These are phyloP conservation scores for Microtus pennsylvanicus DNA, from an alignment of 2,113 vertebrate species.

Conservation along the genomic window DNA sequence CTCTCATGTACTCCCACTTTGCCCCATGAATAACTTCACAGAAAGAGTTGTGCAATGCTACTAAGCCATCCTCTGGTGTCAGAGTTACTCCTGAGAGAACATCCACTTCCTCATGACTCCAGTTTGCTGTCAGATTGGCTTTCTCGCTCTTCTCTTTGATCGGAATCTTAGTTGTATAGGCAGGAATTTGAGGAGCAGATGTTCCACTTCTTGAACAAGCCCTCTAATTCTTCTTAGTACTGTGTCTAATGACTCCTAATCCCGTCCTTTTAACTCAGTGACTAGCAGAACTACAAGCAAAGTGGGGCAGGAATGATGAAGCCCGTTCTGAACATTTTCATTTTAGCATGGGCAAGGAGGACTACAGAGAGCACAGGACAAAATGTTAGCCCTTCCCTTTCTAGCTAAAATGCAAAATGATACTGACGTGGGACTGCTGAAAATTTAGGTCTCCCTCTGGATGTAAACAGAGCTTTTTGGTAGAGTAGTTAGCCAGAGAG, in stretches of 20 bases:
- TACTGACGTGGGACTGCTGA: background rate
- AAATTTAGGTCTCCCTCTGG: constrained; percentile 24
- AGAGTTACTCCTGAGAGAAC: constrained; percentile 66
- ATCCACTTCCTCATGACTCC: constrained; percentile 75
- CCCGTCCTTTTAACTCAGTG: constrained; percentile 79
- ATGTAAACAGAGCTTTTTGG: constrained; percentile 9
- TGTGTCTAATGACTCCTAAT: constrained; percentile 78
- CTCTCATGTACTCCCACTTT: constrained; percentile 23
- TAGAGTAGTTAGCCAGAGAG: background rate
- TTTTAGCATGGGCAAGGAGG: constrained; percentile 80
- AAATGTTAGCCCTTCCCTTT: background rate
- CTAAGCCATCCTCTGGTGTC: constrained; percentile 74
- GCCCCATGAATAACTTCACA: constrained; percentile 75
- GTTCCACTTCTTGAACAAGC: constrained; percentile 67
- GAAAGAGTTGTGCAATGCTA: constrained; percentile 74
- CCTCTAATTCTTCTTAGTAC: constrained; percentile 77
- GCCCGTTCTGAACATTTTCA: constrained; percentile 81
- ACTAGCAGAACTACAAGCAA: constrained; percentile 84
- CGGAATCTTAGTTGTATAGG: constrained; percentile 76
- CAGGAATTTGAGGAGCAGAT: constrained; percentile 81
- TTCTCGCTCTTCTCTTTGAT: constrained; percentile 79
- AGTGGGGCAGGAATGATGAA: constrained; percentile 79
- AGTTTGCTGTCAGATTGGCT: constrained; percentile 68
- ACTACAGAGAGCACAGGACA: background rate
- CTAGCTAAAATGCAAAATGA: background rate